Evolutionary conservation across 2,888 invertebrate genomes (phyloP), one percentile per base, ranked within the genome.

Genomic region (Marronus borbonicus): DNA sequence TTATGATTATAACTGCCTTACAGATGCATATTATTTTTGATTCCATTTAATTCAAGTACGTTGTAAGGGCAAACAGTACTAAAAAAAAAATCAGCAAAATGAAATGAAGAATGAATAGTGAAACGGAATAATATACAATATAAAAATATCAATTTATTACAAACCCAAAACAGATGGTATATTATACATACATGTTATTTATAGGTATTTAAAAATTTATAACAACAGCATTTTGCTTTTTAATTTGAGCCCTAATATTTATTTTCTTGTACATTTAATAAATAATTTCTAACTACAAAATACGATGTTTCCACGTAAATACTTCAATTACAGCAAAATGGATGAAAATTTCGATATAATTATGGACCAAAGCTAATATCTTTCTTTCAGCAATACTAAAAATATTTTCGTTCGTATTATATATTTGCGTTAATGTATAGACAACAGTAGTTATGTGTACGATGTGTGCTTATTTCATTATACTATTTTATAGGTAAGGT

Each of bases 61-160:
- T 44, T 44, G 5, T 44, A 44, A 44, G 44, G 44, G 8, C 12
- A 44, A 44, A 44, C 12, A 44, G 10, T 44, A 44, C 8, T 44
- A 44, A 44, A 44, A 44, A 44, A 60, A 24, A 24, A 24, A 50
- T 36, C 52, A 64, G 10, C 8, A 12, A 44, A 44, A 12, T 12
- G 44, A 44, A 44, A 36, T 36, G 4, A 8, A 44, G 8, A 44
- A 44, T 12, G 44, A 44, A 44, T 60, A 76, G 65, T 49, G 39
- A 77, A 78, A 74, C 65, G 64, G 75, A 79, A 76, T 76, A 76
- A 79, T 66, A 79, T 76, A 76, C 78, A 69, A 79, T 76, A 79
- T 79, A 79, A 79, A 79, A 79, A 79, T 79, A 79, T 76, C 62
- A 79, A 79, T 79, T 79, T 79, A 79, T 79, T 79, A 70, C 69